A percentile compares a stretch with the other conserved stretches of the same genome.
Conservation (phyloP, 2,797 vertebrate genomes). For the Coendou prehensilis region DNA sequence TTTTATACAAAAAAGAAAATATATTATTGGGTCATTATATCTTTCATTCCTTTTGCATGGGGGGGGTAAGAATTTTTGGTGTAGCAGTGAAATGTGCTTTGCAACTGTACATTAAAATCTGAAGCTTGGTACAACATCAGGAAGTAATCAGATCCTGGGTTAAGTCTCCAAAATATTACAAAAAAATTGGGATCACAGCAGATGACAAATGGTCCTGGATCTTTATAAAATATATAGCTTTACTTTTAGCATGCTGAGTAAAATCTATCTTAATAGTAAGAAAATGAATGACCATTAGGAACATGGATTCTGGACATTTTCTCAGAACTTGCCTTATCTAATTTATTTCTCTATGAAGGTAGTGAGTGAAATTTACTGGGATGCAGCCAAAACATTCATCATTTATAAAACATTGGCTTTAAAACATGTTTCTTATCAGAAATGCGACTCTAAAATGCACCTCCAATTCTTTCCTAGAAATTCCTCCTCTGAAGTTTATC, state of each 20-base stretch:
- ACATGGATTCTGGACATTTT: neutral
- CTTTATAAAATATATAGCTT: neutral
- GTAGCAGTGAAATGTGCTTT: neutral
- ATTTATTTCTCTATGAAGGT: neutral
- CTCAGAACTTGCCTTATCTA: neutral
- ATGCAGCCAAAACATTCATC: neutral
- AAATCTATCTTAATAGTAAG: neutral
- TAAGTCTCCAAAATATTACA: neutral
- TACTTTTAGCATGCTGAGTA: neutral
- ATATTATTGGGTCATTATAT: neutral
- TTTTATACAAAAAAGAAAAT: neutral
- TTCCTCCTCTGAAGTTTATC: neutral
- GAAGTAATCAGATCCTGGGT: neutral
- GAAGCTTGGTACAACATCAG: neutral
- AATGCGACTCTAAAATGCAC: neutral
- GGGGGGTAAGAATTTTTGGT: neutral
- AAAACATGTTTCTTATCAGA: slow-evolving; percentile 3
- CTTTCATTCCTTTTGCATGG: neutral
- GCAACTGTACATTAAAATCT: neutral
- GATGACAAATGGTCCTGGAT: neutral
- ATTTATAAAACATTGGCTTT: neutral
- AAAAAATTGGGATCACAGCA: neutral
- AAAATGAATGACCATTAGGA: neutral
- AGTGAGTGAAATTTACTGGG: neutral
- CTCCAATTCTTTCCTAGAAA: neutral